These are phyloP conservation scores for Macrotus californicus DNA, from an alignment of 2,113 vertebrate species.

Conservation along the genomic window DNA sequence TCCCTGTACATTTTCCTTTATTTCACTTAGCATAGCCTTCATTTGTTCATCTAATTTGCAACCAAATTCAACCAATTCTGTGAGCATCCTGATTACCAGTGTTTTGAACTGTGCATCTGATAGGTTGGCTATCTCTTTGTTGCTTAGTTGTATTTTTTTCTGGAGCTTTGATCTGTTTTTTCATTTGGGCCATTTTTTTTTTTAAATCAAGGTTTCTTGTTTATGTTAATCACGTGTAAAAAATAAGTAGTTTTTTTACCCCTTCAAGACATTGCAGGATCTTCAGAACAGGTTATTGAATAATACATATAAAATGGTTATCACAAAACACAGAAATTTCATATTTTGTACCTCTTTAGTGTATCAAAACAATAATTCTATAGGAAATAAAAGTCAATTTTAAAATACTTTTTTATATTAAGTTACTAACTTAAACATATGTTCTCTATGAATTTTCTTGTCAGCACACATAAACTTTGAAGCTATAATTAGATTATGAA, in stretches of 20 bases:
- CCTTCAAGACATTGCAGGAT: not conserved
- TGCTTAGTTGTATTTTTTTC: too few relatives aligned
- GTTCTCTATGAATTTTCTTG: not conserved
- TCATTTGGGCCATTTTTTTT: too few relatives aligned
- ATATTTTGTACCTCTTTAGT: not conserved
- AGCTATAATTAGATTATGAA: not conserved
- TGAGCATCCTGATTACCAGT: too few relatives aligned
- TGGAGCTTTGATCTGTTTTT: too few relatives aligned
- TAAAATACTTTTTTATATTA: not conserved
- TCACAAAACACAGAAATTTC: not conserved
- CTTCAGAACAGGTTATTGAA: not conserved
- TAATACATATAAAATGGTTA: not conserved
- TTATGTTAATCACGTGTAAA: not conserved
- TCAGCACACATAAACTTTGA: not conserved
- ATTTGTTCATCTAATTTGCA: too few relatives aligned
- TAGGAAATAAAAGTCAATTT: not conserved
- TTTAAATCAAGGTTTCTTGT: not conserved
- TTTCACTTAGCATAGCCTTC: too few relatives aligned
- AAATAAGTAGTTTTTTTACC: not conserved
- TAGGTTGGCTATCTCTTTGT: too few relatives aligned
- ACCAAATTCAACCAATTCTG: too few relatives aligned
- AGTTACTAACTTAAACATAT: not conserved
- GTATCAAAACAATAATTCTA: not conserved
- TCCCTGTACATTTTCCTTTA: too few relatives aligned
- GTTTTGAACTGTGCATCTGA: too few relatives aligned